Percentiles rank a stretch among this genome's conserved stretches.
phyloP scores from a whole-genome alignment of 2,888 invertebrate species.

The Drosophila cognata region DNA sequence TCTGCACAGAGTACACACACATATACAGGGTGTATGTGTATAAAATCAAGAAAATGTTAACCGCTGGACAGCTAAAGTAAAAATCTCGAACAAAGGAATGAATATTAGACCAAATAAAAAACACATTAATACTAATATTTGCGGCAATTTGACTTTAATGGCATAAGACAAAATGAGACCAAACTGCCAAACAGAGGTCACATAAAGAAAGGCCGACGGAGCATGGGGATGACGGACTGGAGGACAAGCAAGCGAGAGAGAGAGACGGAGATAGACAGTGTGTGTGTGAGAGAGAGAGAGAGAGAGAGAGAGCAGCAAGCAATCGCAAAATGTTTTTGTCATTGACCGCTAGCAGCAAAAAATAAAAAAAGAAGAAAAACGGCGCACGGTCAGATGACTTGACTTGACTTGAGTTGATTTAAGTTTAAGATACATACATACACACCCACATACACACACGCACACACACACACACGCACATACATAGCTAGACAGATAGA shows the following conservation, averaged over 20 bases:
- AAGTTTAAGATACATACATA: slow-evolving; percentile 36
- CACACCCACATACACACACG: background rate
- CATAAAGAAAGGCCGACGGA: slow-evolving; percentile 17
- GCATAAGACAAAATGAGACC: slow-evolving; percentile 54
- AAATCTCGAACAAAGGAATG: slow-evolving; percentile 28
- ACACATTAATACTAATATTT: slow-evolving; percentile 78
- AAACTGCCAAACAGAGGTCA: slow-evolving; percentile 58
- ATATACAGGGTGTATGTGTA: too few relatives aligned
- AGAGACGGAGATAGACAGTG: too few relatives aligned
- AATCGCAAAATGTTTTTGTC: slow-evolving; percentile 71
- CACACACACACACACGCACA: background rate
- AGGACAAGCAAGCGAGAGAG: background rate
- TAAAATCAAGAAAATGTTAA: slow-evolving; percentile 12
- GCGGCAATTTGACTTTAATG: slow-evolving; percentile 78
- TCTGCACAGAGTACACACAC: too few relatives aligned
- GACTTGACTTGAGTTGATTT: slow-evolving; percentile 58
- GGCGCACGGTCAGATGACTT: slow-evolving; percentile 74
- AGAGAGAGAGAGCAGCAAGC: slow-evolving; percentile 1
- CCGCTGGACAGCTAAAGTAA: slow-evolving; percentile 7
- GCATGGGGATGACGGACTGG: background rate
- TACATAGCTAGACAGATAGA: slow-evolving; percentile 10
- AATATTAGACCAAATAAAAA: slow-evolving; percentile 70
- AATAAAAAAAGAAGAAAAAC: slow-evolving; percentile 37
- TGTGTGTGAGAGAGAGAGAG: background rate
- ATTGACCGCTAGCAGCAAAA: slow-evolving; percentile 74